phyloP scores from a whole-genome alignment of 2,888 invertebrate species.

The Rhagonycha fulva region DNA sequence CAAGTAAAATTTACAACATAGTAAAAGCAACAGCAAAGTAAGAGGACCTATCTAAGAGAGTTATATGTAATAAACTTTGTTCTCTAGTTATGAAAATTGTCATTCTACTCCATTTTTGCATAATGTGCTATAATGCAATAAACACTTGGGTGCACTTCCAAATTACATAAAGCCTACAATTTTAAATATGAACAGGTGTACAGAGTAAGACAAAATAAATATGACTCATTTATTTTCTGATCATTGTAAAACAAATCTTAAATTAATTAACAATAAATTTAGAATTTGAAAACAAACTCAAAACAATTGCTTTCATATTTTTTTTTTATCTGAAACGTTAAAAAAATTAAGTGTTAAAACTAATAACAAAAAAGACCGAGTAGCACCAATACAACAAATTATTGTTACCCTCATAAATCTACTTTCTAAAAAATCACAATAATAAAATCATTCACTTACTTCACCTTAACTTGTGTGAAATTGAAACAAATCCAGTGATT shows the following conservation, averaged over 20 bases:
- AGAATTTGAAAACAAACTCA: not conserved
- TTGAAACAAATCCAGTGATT: slow-evolving; percentile 50
- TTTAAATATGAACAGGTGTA: too few relatives aligned
- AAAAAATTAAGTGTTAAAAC: not conserved
- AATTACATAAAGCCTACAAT: too few relatives aligned
- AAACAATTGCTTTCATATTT: not conserved
- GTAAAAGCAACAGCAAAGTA: too few relatives aligned
- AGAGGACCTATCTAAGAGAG: too few relatives aligned
- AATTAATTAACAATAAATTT: not conserved
- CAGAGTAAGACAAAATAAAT: not conserved
- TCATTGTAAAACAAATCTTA: not conserved
- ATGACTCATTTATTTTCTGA: not conserved
- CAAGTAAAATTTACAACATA: too few relatives aligned
- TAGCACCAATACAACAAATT: not conserved
- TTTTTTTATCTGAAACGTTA: not conserved
- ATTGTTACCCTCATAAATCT: not conserved
- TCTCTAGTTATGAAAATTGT: too few relatives aligned
- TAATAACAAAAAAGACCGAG: not conserved
- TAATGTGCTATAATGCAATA: too few relatives aligned
- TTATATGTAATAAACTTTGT: too few relatives aligned
- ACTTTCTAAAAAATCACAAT: not conserved
- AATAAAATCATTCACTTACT: not conserved
- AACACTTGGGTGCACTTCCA: too few relatives aligned
- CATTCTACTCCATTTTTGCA: too few relatives aligned
- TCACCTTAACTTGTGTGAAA: slow-evolving; percentile 45